phyloP scores from a whole-genome alignment of 2,113 vertebrate species.

The Neoarius graeffei region DNA sequence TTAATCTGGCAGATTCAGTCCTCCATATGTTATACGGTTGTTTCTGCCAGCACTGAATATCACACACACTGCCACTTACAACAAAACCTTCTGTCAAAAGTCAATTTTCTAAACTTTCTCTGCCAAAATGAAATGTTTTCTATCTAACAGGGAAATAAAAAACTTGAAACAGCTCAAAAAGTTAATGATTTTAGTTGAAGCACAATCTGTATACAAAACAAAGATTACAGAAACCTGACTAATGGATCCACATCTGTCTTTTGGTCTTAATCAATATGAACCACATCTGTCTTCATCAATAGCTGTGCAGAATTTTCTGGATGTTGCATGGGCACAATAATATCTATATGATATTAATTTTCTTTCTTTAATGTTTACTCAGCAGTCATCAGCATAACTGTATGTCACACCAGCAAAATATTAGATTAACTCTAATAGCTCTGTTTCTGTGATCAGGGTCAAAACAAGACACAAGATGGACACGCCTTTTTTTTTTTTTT shows the following conservation, averaged over 20 bases:
- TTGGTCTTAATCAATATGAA: neutral
- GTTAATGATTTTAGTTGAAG: neutral
- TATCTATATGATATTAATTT: neutral
- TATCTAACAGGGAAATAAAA: neutral
- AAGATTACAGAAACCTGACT: neutral
- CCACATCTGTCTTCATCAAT: neutral
- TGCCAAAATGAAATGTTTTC: neutral
- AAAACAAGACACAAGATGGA: neutral
- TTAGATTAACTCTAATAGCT: neutral
- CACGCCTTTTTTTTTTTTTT: neutral
- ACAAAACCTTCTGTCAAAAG: slow-evolving; percentile 31
- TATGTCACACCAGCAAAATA: neutral
- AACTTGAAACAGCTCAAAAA: neutral
- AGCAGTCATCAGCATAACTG: neutral
- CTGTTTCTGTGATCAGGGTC: neutral
- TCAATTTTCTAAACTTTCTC: slow-evolving; percentile 7
- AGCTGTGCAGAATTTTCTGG: neutral
- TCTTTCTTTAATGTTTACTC: neutral
- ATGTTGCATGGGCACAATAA: neutral
- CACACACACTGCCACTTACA: neutral
- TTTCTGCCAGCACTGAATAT: slow-evolving; percentile 9
- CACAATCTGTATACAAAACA: slow-evolving; percentile 4
- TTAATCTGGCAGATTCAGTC: neutral
- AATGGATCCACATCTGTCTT: neutral
- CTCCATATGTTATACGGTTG: slow-evolving; percentile 19